Conservation (phyloP, 2,888 invertebrate genomes). For the Phaedon cochleariae region DNA sequence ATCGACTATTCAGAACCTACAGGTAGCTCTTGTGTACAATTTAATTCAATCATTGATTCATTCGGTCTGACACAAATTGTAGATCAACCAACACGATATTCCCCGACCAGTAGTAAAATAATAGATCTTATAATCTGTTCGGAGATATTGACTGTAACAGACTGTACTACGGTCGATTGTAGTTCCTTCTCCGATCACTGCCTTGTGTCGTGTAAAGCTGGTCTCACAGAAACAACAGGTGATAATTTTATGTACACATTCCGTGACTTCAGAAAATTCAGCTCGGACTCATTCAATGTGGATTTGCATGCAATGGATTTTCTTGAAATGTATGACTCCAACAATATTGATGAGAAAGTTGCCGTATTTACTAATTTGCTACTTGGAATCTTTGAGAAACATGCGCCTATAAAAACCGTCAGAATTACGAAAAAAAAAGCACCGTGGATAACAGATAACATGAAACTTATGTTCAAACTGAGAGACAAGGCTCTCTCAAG, state of each 20-base stretch:
- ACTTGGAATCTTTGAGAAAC: neutral
- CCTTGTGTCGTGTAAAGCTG: conserved; percentile 1
- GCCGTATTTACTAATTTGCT: neutral
- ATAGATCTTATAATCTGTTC: neutral
- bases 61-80: neutral
- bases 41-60: neutral
- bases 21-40: neutral
- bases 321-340: neutral
- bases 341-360: conserved; percentile 1
- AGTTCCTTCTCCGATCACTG: conserved; percentile 6
- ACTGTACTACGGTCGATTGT: neutral
- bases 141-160: neutral
- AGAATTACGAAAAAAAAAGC: neutral
- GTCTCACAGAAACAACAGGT: neutral
- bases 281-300: neutral
- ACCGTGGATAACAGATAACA: conserved; percentile 15
- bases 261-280: conserved; percentile 5
- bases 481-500: neutral
- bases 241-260: conserved; percentile 3
- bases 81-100: neutral
- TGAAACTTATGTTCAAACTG: neutral
- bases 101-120: neutral
- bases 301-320: conserved; percentile 2
- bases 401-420: conserved; percentile 10
- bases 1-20: neutral